phyloP scores from a whole-genome alignment of 2,113 vertebrate genomes.

The Crotalus helleri region DNA sequence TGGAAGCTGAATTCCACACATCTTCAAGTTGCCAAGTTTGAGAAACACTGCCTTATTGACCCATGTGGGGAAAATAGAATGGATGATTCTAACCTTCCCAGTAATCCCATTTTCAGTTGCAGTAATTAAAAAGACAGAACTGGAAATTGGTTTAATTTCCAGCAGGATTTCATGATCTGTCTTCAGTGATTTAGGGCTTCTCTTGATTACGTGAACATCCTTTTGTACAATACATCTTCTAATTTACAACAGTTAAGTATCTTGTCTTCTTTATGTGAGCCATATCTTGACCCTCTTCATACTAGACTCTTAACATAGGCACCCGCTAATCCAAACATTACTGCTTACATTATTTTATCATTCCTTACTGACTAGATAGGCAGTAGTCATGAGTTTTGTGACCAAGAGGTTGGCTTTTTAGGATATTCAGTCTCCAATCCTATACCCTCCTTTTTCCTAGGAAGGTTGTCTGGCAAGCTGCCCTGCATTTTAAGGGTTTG shows the following conservation, averaged over 20 bases:
- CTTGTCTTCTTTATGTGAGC: not conserved
- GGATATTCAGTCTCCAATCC: not conserved
- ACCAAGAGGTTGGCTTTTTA: not conserved
- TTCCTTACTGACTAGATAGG: not conserved
- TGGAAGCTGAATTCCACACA: not conserved
- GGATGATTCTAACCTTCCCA: not conserved
- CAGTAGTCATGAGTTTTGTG: not conserved
- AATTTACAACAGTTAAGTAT: not conserved
- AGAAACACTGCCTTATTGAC: not conserved
- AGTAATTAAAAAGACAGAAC: not conserved
- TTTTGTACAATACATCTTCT: not conserved
- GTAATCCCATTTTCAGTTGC: not conserved
- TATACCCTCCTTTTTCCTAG: not conserved
- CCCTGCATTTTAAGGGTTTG: not conserved
- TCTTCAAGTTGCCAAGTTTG: not conserved
- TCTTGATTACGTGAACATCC: not conserved
- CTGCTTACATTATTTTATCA: not conserved
- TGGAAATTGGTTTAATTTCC: not conserved
- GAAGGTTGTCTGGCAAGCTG: not conserved
- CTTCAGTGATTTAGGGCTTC: constrained; percentile 45
- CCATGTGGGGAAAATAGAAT: not conserved
- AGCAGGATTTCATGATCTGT: not conserved
- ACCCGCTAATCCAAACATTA: not conserved
- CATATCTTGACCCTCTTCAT: not conserved
- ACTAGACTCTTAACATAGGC: not conserved